Base-by-base conservation (phyloP, 2,797 vertebrate genomes). In the Chelon auratus region DNA sequence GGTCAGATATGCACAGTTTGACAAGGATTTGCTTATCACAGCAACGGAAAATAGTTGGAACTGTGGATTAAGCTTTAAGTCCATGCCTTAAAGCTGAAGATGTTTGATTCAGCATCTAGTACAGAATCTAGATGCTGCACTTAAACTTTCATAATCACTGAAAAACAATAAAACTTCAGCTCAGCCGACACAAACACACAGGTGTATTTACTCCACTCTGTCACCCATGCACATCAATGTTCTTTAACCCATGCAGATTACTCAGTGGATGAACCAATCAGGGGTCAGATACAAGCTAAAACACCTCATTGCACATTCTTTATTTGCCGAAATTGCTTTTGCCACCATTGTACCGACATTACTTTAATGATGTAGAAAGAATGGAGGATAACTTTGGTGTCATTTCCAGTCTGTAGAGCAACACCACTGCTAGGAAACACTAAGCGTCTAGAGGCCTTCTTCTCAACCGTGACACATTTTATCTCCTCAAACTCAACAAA, bases 281-380 rank as follows among this genome's bases (percentile, higher is more conserved):
- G 51, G 20, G 13, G 53, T 69, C 39, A 61, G 67, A 37, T 53
- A 43, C 48, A 30, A 15, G 17, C 18, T 42, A 30, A 11, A n/a
- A 13, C 43, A 47, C 9, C 24, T 48, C n/a, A 0, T 24, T 57
- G 64, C 43, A 39, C 33, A 48, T 53, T 53, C 15, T 37, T 47
- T 9, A 7, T 56, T 20, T 51, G 45, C 12, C 30, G 15, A 58
- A 68, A 59, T 40, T 48, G 9, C 45, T 40, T 26, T 26, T 47
- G 24, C 52, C 24, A 40, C 24, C 30, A 13, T 55, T 20, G 9
- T 66, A 7, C 64, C 30, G 24, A 40, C 61, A 52, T 40, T 1
- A 15, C 8, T 42, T 24, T 24, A 42, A 24, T 58, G 37, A 37
- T 45, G 40, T 40, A 1, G 50, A 14, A 9, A 24, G 24, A 61